phyloP scores from a whole-genome alignment of 2,113 vertebrate genomes.

The Dinomys branickii region DNA sequence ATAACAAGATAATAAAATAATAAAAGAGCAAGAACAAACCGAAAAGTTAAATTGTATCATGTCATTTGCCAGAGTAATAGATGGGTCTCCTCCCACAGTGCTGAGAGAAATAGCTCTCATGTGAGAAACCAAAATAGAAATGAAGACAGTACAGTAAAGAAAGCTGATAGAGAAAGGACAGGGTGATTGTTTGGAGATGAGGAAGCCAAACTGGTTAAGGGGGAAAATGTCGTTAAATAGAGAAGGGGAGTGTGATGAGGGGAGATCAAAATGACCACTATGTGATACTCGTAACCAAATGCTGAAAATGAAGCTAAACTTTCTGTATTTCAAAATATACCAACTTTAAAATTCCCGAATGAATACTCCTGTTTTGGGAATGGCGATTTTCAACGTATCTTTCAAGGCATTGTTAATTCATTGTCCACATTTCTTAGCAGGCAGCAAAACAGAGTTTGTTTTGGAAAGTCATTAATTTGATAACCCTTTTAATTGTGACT shows the following conservation, averaged over 20 bases:
- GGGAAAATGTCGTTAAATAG: too few species aligned
- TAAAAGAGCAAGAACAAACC: too few species aligned
- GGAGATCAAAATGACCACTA: background rate
- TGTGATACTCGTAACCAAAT: background rate
- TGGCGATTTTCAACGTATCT: background rate
- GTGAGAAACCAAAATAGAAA: background rate
- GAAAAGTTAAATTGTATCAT: background rate
- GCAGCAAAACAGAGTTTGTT: background rate
- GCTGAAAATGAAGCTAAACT: background rate
- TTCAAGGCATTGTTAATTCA: background rate
- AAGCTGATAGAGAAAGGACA: background rate
- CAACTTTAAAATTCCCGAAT: background rate
- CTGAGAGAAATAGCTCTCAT: background rate
- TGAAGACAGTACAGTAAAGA: background rate
- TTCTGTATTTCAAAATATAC: background rate
- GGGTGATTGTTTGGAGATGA: background rate
- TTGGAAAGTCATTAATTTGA: background rate
- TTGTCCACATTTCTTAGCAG: background rate
- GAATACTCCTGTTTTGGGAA: background rate
- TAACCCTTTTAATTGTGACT: background rate
- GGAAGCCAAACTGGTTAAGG: background rate
- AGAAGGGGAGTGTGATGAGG: background rate
- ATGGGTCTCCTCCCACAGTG: background rate
- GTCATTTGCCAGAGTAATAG: background rate
- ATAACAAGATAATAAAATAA: too few species aligned